Evolutionary conservation across 1,140 invertebrate species (phyloP), one percentile per base, ranked within the genome.

Genomic region (Drosophila littoralis): DNA sequence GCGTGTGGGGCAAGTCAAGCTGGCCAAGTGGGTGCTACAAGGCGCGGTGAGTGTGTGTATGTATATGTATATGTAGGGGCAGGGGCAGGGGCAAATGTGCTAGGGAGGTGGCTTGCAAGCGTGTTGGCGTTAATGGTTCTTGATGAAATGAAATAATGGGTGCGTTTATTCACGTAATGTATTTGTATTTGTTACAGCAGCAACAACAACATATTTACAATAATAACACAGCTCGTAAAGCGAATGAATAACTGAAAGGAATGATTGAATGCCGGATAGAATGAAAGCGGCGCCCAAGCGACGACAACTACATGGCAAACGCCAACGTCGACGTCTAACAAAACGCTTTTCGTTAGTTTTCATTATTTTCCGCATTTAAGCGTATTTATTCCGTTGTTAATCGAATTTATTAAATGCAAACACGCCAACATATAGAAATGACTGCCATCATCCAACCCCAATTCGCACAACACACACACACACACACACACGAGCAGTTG

Each of bases 381-480:
- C 84, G 84, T 89, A 89, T 89, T 89, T 89, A 89, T 89, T 89
- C 84, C 84, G 84, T 84, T 89, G 84, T 89, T 89, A 89, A 89
- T 89, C 84, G 84, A 89, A 89, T 89, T 89, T 89, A 89, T 89
- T 89, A 89, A 89, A 89, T 89, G 84, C 84, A 89, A 89, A 89
- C 84, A 89, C 84, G 84, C 84, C 65, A 89, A 90, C 85, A 73
- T 70, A 81, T 67, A 75, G 42, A 54, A 59, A 46, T 17, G 57
- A 59, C 42, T 35, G 57, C 57, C 57, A 54, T 36, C 51, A 36
- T 68, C 43, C 63, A 59, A 61, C 38, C 48, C 58, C 57, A 32
- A 38, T 12, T 33, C 36, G 2, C 10, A 45, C 8, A 10, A 32
- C 22, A 1, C 22, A 69, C 57, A 63, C 42, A 61, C 43, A 57